phyloP scores from a whole-genome alignment of 2,113 vertebrate species.

The Jacana jacana region DNA sequence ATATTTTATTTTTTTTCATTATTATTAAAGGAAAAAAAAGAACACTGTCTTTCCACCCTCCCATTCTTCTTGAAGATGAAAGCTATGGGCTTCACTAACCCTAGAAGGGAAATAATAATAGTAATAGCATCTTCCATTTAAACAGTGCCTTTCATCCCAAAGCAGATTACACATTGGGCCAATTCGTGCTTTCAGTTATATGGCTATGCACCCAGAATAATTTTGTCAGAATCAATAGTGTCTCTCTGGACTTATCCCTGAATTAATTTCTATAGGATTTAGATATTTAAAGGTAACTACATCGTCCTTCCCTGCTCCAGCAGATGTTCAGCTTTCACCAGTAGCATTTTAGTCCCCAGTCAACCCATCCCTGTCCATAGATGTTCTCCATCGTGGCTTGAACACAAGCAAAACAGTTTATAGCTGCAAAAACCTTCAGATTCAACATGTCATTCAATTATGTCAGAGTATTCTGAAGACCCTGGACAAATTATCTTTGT shows the following conservation, averaged over 20 bases:
- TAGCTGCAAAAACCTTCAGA: neutral
- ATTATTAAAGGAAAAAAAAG: neutral
- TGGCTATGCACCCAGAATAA: neutral
- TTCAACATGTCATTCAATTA: neutral
- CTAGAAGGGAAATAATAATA: slow-evolving; percentile 13
- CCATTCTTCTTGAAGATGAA: slow-evolving; percentile 43
- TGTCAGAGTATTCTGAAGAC: neutral
- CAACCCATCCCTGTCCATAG: rapidly evolving
- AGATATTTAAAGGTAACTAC: neutral
- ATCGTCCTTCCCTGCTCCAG: neutral
- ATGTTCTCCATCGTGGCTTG: neutral
- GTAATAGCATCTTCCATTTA: slow-evolving; percentile 13
- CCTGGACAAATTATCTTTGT: neutral
- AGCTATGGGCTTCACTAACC: neutral
- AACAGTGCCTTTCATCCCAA: slow-evolving; percentile 41
- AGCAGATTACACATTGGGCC: neutral
- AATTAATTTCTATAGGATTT: neutral
- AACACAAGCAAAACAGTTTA: neutral
- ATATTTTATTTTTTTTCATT: neutral
- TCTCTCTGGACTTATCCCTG: neutral
- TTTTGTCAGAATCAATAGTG: neutral
- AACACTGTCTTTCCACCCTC: neutral
- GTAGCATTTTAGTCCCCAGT: neutral
- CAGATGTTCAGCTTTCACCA: neutral
- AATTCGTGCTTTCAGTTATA: neutral